phyloP scores from a whole-genome alignment of 2,888 invertebrate species.

The Pinctada fucata region DNA sequence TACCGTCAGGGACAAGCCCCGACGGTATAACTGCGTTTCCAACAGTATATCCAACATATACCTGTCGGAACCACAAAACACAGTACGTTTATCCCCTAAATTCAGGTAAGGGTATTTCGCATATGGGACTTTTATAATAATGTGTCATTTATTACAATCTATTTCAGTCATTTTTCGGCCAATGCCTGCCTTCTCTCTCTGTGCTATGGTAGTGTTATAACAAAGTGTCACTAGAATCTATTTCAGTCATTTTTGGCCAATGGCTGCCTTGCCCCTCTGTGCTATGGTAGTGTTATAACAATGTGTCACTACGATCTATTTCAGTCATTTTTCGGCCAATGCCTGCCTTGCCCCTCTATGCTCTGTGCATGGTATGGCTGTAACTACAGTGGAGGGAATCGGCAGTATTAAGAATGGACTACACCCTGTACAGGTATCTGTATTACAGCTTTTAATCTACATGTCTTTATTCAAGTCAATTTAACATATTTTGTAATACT shows the following conservation, averaged over 20 bases:
- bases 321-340: constrained; percentile 84
- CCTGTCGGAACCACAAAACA: too few species aligned
- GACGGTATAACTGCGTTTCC: too few species aligned
- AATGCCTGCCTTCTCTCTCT: not conserved
- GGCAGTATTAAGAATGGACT: constrained; percentile 82
- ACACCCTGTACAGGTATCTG: constrained; percentile 72
- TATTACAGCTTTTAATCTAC: not conserved
- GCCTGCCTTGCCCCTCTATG: constrained; percentile 93
- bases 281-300: not conserved
- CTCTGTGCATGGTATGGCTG: constrained; percentile 90
- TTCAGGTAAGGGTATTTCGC: not conserved
- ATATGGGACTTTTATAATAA: not conserved
- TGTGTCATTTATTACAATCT: not conserved
- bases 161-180: not conserved
- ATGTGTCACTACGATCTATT: not conserved
- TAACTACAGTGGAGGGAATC: constrained; percentile 95
- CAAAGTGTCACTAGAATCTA: not conserved
- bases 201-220: not conserved
- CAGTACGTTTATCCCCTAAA: too few species aligned
- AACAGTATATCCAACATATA: too few species aligned
- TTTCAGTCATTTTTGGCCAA: not conserved
- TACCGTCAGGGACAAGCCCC: too few species aligned
- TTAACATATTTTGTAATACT: too few species aligned
- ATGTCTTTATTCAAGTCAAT: too few species aligned
- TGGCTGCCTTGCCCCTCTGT: not conserved